Evolutionary conservation across 2,888 invertebrate species (phyloP).

Genomic region (Mesorhabditis spiculigera): DNA sequence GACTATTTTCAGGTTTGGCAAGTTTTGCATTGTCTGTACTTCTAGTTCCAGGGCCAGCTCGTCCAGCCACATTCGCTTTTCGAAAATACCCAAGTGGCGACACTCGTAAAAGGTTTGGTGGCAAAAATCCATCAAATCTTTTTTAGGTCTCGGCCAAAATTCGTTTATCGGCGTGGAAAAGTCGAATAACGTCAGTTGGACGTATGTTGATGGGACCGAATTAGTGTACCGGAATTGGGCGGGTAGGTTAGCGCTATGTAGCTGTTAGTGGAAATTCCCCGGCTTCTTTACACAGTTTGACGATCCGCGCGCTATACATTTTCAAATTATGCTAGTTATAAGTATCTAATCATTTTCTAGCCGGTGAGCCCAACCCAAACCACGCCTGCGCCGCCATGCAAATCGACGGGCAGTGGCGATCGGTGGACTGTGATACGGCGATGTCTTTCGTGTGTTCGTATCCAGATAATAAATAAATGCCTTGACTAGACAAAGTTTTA

Average conservation of each 20-base stretch:
- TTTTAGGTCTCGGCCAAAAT: neutral
- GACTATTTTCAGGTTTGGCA: slow-evolving; percentile 1
- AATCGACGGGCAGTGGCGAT: neutral
- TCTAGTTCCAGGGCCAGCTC: neutral
- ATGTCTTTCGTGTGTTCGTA: neutral
- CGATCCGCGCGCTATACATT: too few species aligned
- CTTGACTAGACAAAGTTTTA: neutral
- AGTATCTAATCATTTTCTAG: neutral
- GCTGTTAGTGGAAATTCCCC: neutral
- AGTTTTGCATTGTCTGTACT: neutral
- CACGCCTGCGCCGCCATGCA: neutral
- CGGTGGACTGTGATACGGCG: neutral
- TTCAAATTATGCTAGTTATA: too few species aligned
- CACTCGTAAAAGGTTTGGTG: neutral
- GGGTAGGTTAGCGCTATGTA: neutral
- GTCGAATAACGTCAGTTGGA: neutral
- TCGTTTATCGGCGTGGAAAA: neutral
- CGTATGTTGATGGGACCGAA: neutral
- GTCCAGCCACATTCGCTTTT: neutral
- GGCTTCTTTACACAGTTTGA: too few species aligned
- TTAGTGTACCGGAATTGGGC: neutral
- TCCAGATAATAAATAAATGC: slow-evolving; percentile 3
- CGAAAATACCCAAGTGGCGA: neutral
- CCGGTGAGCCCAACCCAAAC: neutral
- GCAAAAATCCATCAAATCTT: too few species aligned